phyloP scores from a whole-genome alignment of 1,140 invertebrate species.

The Drosophila simulans region DNA sequence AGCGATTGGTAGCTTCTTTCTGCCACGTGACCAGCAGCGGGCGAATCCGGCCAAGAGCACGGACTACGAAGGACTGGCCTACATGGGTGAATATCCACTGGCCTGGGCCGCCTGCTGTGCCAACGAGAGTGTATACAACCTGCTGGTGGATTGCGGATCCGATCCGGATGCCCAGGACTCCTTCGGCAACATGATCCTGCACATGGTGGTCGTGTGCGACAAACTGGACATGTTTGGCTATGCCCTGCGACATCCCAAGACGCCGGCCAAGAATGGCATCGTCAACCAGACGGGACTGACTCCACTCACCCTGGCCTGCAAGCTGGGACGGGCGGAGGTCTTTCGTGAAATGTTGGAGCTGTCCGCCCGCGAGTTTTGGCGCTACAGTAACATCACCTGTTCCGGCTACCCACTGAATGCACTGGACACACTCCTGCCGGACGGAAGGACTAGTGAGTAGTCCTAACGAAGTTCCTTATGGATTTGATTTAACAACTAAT shows the following conservation, averaged over 20 bases:
- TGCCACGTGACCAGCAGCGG: conserved; percentile 95
- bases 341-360: conserved; percentile 99
- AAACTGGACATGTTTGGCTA: conserved; percentile 99
- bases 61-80: conserved; percentile 97
- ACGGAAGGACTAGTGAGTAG: conserved; percentile 95
- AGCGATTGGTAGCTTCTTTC: conserved; percentile 96
- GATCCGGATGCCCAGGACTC: conserved; percentile 96
- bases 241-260: conserved; percentile 96
- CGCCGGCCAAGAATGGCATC: conserved; percentile 95
- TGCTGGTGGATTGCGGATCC: conserved; percentile 95
- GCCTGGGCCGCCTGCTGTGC: conserved; percentile 98
- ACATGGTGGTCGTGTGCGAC: conserved; percentile 99
- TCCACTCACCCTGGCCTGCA: conserved; percentile 97
- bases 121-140: conserved; percentile 98
- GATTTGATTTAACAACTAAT: background rate
- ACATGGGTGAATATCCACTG: conserved; percentile 97
- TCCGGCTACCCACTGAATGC: conserved; percentile 98
- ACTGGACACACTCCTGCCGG: conserved; percentile 96
- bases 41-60: conserved; percentile 90
- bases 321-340: conserved; percentile 96
- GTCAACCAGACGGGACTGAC: conserved; percentile 95
- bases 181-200: conserved; percentile 98
- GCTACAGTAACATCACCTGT: conserved; percentile 99
- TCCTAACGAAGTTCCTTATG: too few relatives aligned
- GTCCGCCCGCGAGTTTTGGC: conserved; percentile 98